A percentile compares a stretch with the other conserved stretches of the same genome.
Evolutionary conservation across 2,113 vertebrate genomes (phyloP).

Genomic region (Pituophis catenifer): DNA sequence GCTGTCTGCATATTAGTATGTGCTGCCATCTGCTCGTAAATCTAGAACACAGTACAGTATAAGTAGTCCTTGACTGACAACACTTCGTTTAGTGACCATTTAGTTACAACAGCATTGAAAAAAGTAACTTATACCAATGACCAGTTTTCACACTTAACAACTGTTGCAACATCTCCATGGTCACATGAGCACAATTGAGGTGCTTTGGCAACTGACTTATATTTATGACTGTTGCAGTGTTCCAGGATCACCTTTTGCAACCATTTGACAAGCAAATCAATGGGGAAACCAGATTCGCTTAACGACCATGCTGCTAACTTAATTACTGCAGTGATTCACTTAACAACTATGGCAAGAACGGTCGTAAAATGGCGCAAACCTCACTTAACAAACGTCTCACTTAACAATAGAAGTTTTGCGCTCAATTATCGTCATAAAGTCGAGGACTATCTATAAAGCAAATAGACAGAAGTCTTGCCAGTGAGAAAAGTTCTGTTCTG

Average conservation of each 20-base stretch:
- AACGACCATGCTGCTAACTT: not conserved
- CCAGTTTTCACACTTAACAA: not conserved
- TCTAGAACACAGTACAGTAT: slow-evolving; percentile 12
- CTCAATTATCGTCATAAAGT: not conserved
- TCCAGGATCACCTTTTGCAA: not conserved
- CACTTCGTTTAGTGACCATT: not conserved
- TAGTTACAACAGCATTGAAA: not conserved
- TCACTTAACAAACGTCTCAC: not conserved
- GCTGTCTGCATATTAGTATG: not conserved
- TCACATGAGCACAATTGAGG: not conserved
- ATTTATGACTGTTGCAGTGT: not conserved
- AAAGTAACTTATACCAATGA: not conserved
- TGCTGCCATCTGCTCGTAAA: slow-evolving; percentile 18
- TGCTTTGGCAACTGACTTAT: not conserved
- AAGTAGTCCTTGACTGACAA: not conserved
- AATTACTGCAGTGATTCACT: not conserved
- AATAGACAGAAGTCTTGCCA: not conserved
- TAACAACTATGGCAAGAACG: not conserved
- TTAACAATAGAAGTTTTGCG: not conserved
- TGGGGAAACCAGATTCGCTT: not conserved
- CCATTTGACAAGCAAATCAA: not conserved
- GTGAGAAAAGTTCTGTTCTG: not conserved
- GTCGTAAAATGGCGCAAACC: not conserved
- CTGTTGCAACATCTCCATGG: not conserved
- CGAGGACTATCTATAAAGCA: not conserved